Evolutionary conservation across 2,888 invertebrate species (phyloP), one percentile per base, ranked within the genome.

Genomic region (Fissipunctia ypsillon): DNA sequence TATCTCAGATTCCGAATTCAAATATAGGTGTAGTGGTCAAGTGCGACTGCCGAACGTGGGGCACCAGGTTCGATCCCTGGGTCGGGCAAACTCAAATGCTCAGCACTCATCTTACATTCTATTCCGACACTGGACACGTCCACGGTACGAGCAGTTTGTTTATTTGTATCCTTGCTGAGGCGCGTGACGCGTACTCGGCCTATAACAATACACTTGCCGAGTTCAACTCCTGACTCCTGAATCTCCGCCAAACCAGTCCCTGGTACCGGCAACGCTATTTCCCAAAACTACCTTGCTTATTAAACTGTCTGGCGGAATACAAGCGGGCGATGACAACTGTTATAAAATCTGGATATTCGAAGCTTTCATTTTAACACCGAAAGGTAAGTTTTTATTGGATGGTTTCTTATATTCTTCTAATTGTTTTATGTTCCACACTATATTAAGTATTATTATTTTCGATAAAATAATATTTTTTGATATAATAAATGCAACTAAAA

Each of bases 21-120:
- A 14, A 52, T n/a, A n/a, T 50, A n/a, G 2, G 12, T 50, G 25
- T 54, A 16, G 14, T 41, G 41, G 16, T 43, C n/a, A n/a, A n/a
- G n/a, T n/a, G 19, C 19, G 45, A 45, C 45, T 99, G 38, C 25
- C 28, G 7, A 28, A 38, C 38, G 9, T 10, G 6, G 2, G 19
- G 1, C 25, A 4, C 65, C 1, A 22, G 35, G 22, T 66, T 66
- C 19, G 22, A 57, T 59, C 16, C 28, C 60, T 22, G 9, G 22
- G 14, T 38, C 14, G 14, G 22, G 38, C 19, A 56, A 19, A 28
- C 45, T 22, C 45, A 45, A 45, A 45, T 35, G 4, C 6, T 35
- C n/a, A 12, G 14, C 50, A 52, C 14, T 14, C 14, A 52, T 45
- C 7, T 45, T 7, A 45, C 45, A 19, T 28, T 19, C 6, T 31